Evolutionary conservation across 2,888 invertebrate species (phyloP).

Genomic region (Thelaira solivaga): DNA sequence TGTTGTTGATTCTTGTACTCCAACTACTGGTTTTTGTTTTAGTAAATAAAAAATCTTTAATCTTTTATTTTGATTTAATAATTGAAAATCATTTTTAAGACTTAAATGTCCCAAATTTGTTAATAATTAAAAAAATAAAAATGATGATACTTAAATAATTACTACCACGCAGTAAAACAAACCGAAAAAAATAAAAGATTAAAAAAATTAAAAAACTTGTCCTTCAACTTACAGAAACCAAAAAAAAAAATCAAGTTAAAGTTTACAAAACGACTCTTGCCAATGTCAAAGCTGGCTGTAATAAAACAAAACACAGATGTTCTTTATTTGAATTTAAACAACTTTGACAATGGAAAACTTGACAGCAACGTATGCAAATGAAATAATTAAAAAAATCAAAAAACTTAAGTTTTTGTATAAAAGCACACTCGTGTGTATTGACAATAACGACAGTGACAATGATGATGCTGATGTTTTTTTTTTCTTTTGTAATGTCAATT

Average conservation of each 20-base stretch:
- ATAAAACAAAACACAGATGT: conserved; percentile 9
- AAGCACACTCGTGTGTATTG: background rate
- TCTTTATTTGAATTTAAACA: conserved; percentile 8
- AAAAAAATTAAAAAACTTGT: conserved; percentile 4
- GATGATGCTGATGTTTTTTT: no score
- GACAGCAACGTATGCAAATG: conserved; percentile 11
- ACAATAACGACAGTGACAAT: conserved; percentile 19
- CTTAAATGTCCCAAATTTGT: conserved; percentile 18
- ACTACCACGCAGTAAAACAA: background rate
- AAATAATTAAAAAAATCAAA: conserved; percentile 17
- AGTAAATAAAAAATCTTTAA: background rate
- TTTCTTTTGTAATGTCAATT: conserved; percentile 45
- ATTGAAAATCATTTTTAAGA: conserved; percentile 20
- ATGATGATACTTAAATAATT: conserved; percentile 1
- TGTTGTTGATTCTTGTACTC: background rate
- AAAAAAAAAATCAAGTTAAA: conserved; percentile 50
- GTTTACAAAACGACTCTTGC: conserved; percentile 37
- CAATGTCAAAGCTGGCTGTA: conserved; percentile 38
- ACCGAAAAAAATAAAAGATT: background rate
- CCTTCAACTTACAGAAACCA: conserved; percentile 39
- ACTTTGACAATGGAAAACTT: conserved; percentile 8
- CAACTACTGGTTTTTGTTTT: background rate
- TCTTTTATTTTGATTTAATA: background rate
- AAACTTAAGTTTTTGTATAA: background rate
- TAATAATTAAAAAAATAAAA: conserved; percentile 3